Evolutionary conservation across 2,113 vertebrate genomes (phyloP).

Genomic region (Puma concolor): DNA sequence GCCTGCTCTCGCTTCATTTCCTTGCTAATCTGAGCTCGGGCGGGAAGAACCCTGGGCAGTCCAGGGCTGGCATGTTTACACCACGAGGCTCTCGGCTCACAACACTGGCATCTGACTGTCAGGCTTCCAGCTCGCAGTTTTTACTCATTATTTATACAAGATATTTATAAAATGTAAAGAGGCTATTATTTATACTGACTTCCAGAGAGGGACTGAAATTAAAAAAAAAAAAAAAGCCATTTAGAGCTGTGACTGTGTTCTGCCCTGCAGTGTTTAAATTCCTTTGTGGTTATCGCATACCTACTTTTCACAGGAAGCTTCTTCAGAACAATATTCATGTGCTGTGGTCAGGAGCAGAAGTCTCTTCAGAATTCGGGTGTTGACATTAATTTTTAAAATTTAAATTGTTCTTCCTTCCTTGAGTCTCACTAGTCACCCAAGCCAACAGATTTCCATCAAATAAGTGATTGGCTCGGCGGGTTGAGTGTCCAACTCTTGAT

Average conservation of each 20-base stretch:
- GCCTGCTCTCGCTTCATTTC: background rate
- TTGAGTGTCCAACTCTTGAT: too few relatives aligned
- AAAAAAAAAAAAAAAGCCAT: background rate
- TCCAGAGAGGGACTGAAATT: background rate
- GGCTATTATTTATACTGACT: background rate
- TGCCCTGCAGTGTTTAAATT: background rate
- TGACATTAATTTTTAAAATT: background rate
- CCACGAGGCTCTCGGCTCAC: background rate
- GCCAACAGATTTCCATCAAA: background rate
- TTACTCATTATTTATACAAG: background rate
- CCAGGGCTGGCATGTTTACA: background rate
- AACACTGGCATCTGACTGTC: background rate
- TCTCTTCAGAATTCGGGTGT: background rate
- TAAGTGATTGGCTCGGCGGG: background rate
- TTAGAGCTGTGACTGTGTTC: background rate
- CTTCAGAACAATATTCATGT: background rate
- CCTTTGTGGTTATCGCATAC: background rate
- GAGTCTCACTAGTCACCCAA: background rate
- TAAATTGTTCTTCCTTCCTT: background rate
- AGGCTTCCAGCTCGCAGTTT: background rate
- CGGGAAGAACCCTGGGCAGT: background rate
- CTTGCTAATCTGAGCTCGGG: background rate
- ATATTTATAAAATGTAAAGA: conserved; percentile 5
- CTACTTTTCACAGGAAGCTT: background rate
- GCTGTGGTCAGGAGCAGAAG: background rate